phyloP scores from a whole-genome alignment of 2,113 vertebrate genomes.

The Alethe castanea region DNA sequence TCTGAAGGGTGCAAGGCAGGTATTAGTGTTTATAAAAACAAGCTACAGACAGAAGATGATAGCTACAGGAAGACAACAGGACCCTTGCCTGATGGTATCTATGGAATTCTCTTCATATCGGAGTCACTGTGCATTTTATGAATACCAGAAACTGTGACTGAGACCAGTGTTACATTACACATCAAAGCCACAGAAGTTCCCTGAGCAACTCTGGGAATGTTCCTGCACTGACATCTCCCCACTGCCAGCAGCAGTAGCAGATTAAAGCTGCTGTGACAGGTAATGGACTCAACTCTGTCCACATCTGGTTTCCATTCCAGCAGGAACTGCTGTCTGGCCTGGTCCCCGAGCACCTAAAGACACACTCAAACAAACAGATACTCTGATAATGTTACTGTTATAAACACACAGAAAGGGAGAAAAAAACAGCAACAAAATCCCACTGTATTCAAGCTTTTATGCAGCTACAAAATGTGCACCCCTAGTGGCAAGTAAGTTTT shows the following conservation, averaged over 20 bases:
- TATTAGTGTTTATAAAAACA: background rate
- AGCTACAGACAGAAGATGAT: background rate
- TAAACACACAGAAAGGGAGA: background rate
- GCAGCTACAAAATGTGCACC: rapidly evolving
- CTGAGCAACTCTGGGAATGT: rapidly evolving
- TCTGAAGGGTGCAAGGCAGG: background rate
- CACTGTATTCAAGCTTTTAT: background rate
- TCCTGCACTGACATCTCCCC: background rate
- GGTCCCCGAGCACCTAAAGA: background rate
- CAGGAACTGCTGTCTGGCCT: background rate
- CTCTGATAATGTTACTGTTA: background rate
- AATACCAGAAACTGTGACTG: background rate
- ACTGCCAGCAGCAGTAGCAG: background rate
- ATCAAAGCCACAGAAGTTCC: background rate
- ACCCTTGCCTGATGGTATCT: background rate
- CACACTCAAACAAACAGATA: background rate
- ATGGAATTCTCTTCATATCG: rapidly evolving
- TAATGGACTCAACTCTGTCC: rapidly evolving
- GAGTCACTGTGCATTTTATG: background rate
- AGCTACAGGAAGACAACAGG: background rate
- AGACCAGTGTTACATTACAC: background rate
- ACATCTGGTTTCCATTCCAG: rapidly evolving
- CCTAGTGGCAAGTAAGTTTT: rapidly evolving
- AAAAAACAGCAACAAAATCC: background rate
- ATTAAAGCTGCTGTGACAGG: background rate